Conservation (phyloP, 2,888 invertebrate species). For the Microplitis manilae region DNA sequence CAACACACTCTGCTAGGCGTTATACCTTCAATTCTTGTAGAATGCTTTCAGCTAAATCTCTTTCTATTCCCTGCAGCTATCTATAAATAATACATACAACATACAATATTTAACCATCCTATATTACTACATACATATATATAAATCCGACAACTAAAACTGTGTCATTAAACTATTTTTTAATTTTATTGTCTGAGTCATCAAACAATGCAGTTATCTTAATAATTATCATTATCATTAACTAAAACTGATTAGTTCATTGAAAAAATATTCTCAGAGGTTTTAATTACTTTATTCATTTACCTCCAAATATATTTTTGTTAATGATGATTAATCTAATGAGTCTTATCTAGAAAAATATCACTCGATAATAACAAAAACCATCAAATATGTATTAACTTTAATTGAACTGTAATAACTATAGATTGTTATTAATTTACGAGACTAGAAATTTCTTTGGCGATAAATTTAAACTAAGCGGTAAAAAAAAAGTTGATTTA, state of each 20-base stretch:
- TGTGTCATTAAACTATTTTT: neutral
- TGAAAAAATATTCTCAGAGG: neutral
- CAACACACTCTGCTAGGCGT: neutral
- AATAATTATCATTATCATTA: neutral
- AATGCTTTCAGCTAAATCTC: neutral
- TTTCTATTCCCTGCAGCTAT: constrained; percentile 1
- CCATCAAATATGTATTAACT: neutral
- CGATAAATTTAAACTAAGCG: too few relatives aligned
- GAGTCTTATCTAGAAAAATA: neutral
- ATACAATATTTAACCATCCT: neutral
- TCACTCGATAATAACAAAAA: neutral
- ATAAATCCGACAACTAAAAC: neutral
- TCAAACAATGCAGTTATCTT: neutral
- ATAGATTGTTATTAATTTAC: too few relatives aligned
- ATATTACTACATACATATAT: neutral
- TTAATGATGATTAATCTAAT: neutral
- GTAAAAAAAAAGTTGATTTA: too few relatives aligned
- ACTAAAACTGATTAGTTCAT: neutral
- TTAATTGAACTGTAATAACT: neutral
- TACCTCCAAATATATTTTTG: neutral
- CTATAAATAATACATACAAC: neutral
- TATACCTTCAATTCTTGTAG: neutral
- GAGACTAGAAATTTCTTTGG: too few relatives aligned
- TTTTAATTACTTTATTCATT: neutral
- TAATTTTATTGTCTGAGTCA: neutral